Evolutionary conservation across 2,888 invertebrate species (phyloP).

Genomic region (Torymus texanus): DNA sequence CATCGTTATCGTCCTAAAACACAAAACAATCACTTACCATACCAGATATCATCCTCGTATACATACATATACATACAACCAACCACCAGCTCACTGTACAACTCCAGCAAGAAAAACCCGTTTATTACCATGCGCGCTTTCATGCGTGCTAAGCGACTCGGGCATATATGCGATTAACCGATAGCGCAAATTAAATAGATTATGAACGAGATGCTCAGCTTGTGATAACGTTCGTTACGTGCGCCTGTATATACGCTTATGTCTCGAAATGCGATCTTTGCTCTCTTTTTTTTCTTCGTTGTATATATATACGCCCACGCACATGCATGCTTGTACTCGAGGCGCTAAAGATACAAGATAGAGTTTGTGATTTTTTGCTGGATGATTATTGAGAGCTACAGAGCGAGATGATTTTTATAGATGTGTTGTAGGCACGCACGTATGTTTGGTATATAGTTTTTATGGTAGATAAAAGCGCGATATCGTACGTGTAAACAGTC

Average conservation of each 20-base stretch:
- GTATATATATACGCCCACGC: not conserved
- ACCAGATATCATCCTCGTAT: too few relatives aligned
- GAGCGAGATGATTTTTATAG: not conserved
- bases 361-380: not conserved
- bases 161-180: slow-evolving; percentile 11
- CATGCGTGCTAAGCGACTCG: slow-evolving; percentile 14
- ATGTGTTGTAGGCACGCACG: not conserved
- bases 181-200: slow-evolving; percentile 50
- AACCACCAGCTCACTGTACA: not conserved
- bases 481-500: not conserved
- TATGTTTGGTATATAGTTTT: not conserved
- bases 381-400: slow-evolving; percentile 20
- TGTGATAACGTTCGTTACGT: not conserved
- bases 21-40: too few relatives aligned
- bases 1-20: too few relatives aligned
- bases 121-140: not conserved
- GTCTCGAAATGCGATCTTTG: not conserved
- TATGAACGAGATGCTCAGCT: slow-evolving; percentile 35
- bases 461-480: not conserved
- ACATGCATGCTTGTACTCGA: not conserved
- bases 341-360: slow-evolving; percentile 33
- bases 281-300: not conserved
- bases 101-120: not conserved
- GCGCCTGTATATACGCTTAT: not conserved
- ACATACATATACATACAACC: too few relatives aligned